Evolutionary conservation across 2,797 vertebrate genomes (phyloP).

Genomic region (Enteromius trimaculatus): DNA sequence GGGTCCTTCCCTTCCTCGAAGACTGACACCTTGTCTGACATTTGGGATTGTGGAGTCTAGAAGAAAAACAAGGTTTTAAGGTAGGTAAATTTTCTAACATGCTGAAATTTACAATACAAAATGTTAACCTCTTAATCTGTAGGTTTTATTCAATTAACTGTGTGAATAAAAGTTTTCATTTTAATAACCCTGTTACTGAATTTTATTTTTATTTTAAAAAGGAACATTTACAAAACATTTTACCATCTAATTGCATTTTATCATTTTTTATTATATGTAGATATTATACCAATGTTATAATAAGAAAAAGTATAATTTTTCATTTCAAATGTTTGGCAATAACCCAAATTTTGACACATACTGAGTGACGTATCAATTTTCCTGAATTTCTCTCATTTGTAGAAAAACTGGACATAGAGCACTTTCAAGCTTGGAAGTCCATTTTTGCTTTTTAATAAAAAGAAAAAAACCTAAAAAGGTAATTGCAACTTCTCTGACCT

Average conservation of each 20-base stretch:
- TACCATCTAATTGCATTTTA: background rate
- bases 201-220: background rate
- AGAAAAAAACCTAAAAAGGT: background rate
- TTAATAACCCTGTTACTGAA: background rate
- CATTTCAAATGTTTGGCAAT: no score
- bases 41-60: conserved; percentile 75
- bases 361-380: background rate
- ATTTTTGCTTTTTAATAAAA: background rate
- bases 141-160: background rate
- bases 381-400: background rate
- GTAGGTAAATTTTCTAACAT: no score
- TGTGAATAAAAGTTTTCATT: background rate
- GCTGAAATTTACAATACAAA: background rate
- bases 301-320: no score
- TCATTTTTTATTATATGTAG: background rate
- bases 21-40: conserved; percentile 81
- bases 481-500: background rate
- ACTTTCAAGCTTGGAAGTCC: background rate
- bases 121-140: background rate
- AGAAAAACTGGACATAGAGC: background rate
- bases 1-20: conserved; percentile 72
- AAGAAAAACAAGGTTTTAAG: background rate
- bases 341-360: background rate
- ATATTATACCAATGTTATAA: background rate
- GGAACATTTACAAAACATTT: background rate